Evolutionary conservation across 2,797 vertebrate species (phyloP).

Genomic region (Karalla daura): DNA sequence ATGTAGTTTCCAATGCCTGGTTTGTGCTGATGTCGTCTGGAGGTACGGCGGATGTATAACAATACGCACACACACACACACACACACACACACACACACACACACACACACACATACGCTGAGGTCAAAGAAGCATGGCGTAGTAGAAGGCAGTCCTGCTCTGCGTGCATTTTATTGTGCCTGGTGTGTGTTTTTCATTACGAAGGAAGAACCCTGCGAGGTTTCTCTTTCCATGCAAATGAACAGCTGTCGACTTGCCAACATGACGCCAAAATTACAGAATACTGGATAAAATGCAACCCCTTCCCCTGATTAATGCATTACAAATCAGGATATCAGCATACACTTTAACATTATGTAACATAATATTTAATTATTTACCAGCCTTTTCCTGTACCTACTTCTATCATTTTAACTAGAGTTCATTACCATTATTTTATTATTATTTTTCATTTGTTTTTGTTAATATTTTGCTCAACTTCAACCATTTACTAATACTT

Average conservation of each 20-base stretch:
- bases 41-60: constrained; percentile 22
- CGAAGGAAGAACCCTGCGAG: constrained; percentile 13
- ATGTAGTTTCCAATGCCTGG: constrained; percentile 42
- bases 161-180: constrained; percentile 53
- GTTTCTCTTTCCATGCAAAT: constrained; percentile 42
- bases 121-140: constrained; percentile 46
- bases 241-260: constrained; percentile 23
- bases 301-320: neutral
- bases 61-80: constrained; percentile 11
- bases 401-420: too few relatives aligned
- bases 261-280: neutral
- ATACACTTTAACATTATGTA: neutral
- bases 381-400: too few relatives aligned
- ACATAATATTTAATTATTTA: too few relatives aligned
- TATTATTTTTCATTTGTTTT: too few relatives aligned
- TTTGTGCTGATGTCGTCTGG: constrained; percentile 58
- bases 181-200: constrained; percentile 53
- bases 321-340: too few relatives aligned
- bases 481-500: too few relatives aligned
- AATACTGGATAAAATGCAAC: neutral
- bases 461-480: too few relatives aligned
- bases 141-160: constrained; percentile 36
- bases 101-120: neutral
- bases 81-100: neutral
- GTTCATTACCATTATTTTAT: too few relatives aligned